phyloP scores from a whole-genome alignment of 2,888 invertebrate species.

The Suillia variegata region DNA sequence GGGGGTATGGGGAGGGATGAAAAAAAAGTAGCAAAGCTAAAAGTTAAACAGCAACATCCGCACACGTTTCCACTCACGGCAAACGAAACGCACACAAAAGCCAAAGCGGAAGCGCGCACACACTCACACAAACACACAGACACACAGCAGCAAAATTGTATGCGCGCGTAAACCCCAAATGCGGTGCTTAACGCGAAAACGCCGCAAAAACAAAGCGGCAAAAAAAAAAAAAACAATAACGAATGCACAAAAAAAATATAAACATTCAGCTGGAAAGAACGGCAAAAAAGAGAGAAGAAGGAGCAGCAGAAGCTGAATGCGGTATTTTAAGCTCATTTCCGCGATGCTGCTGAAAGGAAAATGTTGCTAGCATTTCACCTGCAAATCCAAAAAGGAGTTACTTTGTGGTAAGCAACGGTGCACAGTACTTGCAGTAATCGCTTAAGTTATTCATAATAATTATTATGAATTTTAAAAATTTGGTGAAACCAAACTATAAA shows the following conservation, averaged over 20 bases:
- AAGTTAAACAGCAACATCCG: conserved; percentile 11
- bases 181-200: neutral
- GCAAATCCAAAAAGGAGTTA: conserved; percentile 11
- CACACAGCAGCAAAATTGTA: neutral
- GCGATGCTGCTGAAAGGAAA: conserved; percentile 8
- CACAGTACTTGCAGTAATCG: too few species aligned
- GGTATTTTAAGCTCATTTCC: conserved; percentile 12
- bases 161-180: neutral
- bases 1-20: conserved; percentile 9
- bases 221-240: neutral
- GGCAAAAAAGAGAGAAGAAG: neutral
- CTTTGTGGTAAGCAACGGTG: too few species aligned
- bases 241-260: neutral
- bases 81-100: too few species aligned
- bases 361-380: conserved; percentile 16
- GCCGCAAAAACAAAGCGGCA: neutral
- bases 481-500: too few species aligned
- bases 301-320: neutral
- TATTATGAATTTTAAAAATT: too few species aligned
- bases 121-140: neutral
- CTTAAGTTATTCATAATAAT: too few species aligned
- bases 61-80: neutral
- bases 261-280: neutral
- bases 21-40: neutral
- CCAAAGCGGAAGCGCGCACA: too few species aligned